Conservation (phyloP, 2,888 invertebrate genomes). For the Thymelicus sylvestris region DNA sequence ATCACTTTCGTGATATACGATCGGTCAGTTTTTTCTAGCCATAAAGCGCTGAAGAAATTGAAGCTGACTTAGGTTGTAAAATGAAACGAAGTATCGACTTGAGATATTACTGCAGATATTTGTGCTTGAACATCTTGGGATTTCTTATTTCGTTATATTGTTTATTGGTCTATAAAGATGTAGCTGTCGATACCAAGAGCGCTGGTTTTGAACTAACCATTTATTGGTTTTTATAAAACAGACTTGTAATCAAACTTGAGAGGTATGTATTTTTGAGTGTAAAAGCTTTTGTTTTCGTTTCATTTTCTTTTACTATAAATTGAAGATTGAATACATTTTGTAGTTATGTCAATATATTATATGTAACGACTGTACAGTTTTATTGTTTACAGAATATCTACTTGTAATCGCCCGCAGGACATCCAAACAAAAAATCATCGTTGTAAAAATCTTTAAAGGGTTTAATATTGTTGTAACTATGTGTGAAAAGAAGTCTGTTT, state of each 20-base stretch:
- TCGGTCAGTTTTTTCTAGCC: conserved; percentile 6
- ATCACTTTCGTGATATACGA: conserved; percentile 5
- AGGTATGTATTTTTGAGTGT: not conserved
- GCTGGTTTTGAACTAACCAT: not conserved
- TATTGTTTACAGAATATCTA: too few species aligned
- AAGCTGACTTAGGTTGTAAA: conserved; percentile 4
- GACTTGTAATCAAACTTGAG: not conserved
- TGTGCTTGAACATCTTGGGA: not conserved
- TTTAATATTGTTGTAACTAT: too few species aligned
- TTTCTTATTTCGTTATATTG: conserved; percentile 13
- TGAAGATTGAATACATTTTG: too few species aligned
- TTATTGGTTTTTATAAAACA: conserved; percentile 1
- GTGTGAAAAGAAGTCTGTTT: too few species aligned
- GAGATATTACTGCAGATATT: not conserved
- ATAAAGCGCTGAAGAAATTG: conserved; percentile 10
- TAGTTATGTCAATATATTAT: too few species aligned
- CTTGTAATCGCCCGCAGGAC: too few species aligned
- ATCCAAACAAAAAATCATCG: too few species aligned
- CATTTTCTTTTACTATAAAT: too few species aligned
- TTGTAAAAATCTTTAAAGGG: too few species aligned
- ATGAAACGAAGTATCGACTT: conserved; percentile 1
- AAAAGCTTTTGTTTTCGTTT: too few species aligned
- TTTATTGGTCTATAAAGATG: conserved; percentile 16
- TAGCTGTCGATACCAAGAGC: not conserved
- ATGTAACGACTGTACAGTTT: too few species aligned